These are phyloP conservation scores for Carcinoscorpius rotundicauda DNA, from an alignment of 1,140 invertebrate genomes.

Conservation along the genomic window DNA sequence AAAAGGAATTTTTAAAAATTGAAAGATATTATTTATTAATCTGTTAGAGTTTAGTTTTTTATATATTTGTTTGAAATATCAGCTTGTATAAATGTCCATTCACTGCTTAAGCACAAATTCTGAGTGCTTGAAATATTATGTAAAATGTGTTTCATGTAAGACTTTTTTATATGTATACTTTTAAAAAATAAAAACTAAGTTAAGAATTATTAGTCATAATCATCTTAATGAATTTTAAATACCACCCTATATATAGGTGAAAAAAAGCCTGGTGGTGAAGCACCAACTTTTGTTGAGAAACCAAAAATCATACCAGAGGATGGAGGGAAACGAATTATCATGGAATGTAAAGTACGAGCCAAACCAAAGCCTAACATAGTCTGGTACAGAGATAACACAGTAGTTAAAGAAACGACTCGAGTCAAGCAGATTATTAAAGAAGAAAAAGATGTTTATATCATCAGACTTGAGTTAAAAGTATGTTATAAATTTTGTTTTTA, in stretches of 20 bases:
- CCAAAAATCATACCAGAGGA: conserved; percentile 88
- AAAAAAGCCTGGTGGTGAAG: conserved; percentile 78
- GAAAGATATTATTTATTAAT: too few species aligned
- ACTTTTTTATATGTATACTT: not conserved
- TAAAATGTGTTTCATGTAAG: too few species aligned
- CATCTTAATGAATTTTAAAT: not conserved
- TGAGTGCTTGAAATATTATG: too few species aligned
- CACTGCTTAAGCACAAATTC: too few species aligned
- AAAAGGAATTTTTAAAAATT: not conserved
- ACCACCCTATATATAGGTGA: conserved; percentile 40
- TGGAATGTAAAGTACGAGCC: conserved; percentile 92
- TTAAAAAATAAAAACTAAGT: conserved; percentile 2
- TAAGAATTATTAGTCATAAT: not conserved
- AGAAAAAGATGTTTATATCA: conserved; percentile 72
- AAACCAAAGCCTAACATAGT: conserved; percentile 83
- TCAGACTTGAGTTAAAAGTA: conserved; percentile 72
- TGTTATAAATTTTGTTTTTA: conserved; percentile 7
- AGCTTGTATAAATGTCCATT: too few species aligned
- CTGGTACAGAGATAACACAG: conserved; percentile 76
- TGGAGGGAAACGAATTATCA: conserved; percentile 89
- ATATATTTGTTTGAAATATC: too few species aligned
- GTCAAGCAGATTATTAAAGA: conserved; percentile 57
- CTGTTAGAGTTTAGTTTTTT: too few species aligned
- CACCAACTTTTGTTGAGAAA: conserved; percentile 96
- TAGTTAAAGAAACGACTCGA: conserved; percentile 63